Conservation (phyloP, 2,888 invertebrate species). For the Gibbula magus region DNA sequence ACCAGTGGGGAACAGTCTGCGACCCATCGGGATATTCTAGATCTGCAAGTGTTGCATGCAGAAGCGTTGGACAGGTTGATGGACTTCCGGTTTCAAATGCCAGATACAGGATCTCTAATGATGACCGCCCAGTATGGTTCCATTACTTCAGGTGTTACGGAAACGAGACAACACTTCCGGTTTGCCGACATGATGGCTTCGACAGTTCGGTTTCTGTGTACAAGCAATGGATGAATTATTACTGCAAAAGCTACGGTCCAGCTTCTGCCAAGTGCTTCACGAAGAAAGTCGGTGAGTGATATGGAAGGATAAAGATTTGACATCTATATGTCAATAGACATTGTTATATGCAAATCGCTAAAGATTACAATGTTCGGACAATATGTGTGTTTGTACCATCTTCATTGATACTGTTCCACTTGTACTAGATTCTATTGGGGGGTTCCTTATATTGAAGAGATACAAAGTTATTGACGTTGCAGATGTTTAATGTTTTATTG, state of each 20-base stretch:
- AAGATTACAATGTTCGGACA: no score
- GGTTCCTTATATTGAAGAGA: no score
- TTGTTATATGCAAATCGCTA: no score
- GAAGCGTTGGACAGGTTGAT: slow-evolving; percentile 42
- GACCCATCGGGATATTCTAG: slow-evolving; percentile 56
- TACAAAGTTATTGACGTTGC: no score
- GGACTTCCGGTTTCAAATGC: slow-evolving; percentile 33
- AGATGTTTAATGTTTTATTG: no score
- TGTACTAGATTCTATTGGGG: no score
- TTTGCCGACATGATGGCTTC: slow-evolving; percentile 57
- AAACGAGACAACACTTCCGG: slow-evolving; percentile 49
- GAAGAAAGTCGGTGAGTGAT: slow-evolving; percentile 50
- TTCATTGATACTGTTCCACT: no score
- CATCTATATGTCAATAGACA: no score
- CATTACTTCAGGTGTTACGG: slow-evolving; percentile 54
- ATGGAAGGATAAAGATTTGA: no score
- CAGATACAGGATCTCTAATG: slow-evolving; percentile 35
- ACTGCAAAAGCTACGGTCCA: slow-evolving; percentile 29
- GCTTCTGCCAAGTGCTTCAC: slow-evolving; percentile 58
- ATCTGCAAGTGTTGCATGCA: slow-evolving; percentile 60
- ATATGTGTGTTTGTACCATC: no score
- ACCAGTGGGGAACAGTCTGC: slow-evolving; percentile 61
- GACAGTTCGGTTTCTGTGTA: slow-evolving; percentile 41
- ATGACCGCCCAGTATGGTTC: slow-evolving; percentile 54
- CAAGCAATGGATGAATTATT: slow-evolving; percentile 4